Conservation (phyloP, 2,113 vertebrate genomes). For the Tylochromis polylepis region DNA sequence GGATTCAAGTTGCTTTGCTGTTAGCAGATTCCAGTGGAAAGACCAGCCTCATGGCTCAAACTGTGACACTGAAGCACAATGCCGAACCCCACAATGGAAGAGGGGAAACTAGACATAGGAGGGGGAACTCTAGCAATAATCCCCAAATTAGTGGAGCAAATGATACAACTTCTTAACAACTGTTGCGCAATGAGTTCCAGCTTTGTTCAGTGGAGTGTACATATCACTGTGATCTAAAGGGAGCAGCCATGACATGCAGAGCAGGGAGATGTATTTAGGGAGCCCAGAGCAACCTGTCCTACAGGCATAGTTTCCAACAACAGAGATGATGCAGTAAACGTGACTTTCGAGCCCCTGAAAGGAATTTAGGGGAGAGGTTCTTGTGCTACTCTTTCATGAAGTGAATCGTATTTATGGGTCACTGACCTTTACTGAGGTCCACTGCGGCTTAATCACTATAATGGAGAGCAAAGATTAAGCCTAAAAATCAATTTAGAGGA, state of each 20-base stretch:
- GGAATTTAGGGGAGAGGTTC: background rate
- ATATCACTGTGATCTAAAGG: background rate
- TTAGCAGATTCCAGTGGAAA: constrained; percentile 53
- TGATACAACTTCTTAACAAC: background rate
- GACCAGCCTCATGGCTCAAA: constrained; percentile 27
- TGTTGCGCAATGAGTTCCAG: background rate
- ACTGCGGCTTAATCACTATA: background rate
- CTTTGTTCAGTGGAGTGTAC: background rate
- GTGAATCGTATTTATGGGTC: background rate
- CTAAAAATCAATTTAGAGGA: background rate
- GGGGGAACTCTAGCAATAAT: constrained; percentile 7
- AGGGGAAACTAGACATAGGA: background rate
- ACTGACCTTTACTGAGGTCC: background rate
- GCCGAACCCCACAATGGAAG: constrained; percentile 28
- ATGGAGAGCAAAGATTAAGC: background rate
- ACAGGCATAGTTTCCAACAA: background rate
- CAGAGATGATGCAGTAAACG: background rate
- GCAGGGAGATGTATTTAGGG: background rate
- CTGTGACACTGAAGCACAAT: constrained; percentile 12
- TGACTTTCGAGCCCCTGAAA: constrained; percentile 12
- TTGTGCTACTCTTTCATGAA: background rate
- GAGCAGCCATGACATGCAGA: constrained; percentile 12
- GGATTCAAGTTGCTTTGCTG: background rate
- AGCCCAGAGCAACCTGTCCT: constrained; percentile 16
- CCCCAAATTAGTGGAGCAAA: constrained; percentile 11